Base-by-base conservation (phyloP, 2,888 invertebrate species). In the Himalopsyche kuldschensis region DNA sequence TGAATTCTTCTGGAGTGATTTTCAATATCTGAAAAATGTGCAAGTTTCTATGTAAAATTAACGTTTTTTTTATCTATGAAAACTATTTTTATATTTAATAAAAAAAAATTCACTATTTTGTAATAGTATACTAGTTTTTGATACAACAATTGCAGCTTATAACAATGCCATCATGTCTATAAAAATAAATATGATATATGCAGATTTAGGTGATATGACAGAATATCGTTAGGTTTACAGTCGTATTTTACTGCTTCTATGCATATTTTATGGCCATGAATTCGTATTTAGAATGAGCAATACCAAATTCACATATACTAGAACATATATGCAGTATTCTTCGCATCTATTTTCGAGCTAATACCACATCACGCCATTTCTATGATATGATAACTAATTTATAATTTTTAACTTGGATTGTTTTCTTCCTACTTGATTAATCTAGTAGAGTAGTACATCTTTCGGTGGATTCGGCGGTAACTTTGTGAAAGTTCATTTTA, bases 191-290 rank as follows among this genome's bases (percentile, higher is more conserved):
- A 20, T 4, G 24, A 5, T 24, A 24, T 20, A 24, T 69, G 27
- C 15, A 20, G 27, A 69, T 20, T n/a, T 55, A 55, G 0, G 20
- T 27, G 30, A 30, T 15, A 30, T 24, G 27, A 27, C n/a, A 20
- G 15, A 41, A 55, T 47, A 41, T 41, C 79, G 80, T 82, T 82
- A 91, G 90, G 91, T 92, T 91, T 91, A 91, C 90, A 91, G 91
- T 90, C 90, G 89, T 90, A 91, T 91, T 91, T 91, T 91, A 91
- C 91, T 90, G 91, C 91, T 91, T 91, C 91, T 91, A 91, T 92
- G 92, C 92, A 92, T 92, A 92, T 91, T 92, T 92, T 90, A 92
- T 91, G 91, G 90, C 90, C 88, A 90, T 90, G 89, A 90, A 91
- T 91, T 91, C 91, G 91, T 91, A 91, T 91, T 89, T 90, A 91